phyloP scores from a whole-genome alignment of 1,140 invertebrate species.

The Potamilus streckersoni region DNA sequence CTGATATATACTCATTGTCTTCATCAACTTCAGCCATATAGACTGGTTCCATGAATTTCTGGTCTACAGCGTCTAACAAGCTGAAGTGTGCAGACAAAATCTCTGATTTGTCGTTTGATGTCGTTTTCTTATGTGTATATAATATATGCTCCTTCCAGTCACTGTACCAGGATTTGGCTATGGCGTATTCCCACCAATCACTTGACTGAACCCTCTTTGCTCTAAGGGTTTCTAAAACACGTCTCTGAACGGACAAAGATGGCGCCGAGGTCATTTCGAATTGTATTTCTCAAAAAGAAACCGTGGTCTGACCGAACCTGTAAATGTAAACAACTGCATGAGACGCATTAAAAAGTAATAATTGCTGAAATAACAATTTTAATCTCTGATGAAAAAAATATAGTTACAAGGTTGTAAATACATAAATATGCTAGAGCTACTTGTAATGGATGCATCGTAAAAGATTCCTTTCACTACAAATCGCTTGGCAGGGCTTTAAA shows the following conservation, averaged over 20 bases:
- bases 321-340: no score
- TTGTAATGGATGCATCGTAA: no score
- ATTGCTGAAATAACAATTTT: no score
- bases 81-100: neutral
- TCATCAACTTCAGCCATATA: conserved; percentile 7
- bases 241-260: neutral
- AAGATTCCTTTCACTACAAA: no score
- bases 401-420: no score
- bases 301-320: no score
- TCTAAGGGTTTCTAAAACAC: neutral
- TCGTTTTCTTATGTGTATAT: neutral
- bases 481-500: no score
- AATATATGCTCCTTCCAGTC: neutral
- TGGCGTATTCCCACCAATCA: conserved; percentile 15
- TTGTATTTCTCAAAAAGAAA: no score
- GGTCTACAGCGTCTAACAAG: neutral
- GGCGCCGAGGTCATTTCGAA: neutral
- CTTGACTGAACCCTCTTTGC: neutral
- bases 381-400: no score
- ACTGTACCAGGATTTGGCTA: conserved; percentile 11
- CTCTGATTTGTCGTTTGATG: neutral
- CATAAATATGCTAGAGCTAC: no score
- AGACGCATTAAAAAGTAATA: no score
- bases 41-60: neutral
- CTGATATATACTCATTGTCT: conserved; percentile 1